Base-by-base conservation (phyloP, 2,888 invertebrate species). In the Ommatoiulus sabulosus region DNA sequence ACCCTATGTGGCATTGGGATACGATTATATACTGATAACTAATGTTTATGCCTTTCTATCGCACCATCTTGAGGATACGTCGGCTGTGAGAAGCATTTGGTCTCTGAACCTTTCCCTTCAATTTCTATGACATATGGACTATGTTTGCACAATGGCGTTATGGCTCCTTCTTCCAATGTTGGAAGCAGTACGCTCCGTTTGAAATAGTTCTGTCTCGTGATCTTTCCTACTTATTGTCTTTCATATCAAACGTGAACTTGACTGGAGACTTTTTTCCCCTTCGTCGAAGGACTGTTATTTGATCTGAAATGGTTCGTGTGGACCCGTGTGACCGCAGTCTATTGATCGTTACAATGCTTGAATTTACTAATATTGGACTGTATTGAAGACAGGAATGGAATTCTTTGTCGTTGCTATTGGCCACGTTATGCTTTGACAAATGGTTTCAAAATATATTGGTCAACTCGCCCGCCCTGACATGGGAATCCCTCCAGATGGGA, bases 141-240 rank as follows among this genome's bases (percentile, higher is more conserved):
- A 80, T 35, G 80, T 80, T 35, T 35, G 80, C 80, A 80, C 80
- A 43, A 43, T 80, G 80, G 24, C 35, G 80, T 80, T 80, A 35
- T 80, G 15, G 80, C 35, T 80, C 15, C 35, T 35, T 80, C 35
- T 35, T 24, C 4, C 35, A 15, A 15, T 35, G 35, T 35, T 80
- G 35, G 80, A 80, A 35, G 80, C 35, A 4, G 80, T 80, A 35
- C 35, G 80, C 35, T 35, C 24, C 80, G 80, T 80, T 35, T 80
- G 80, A 80, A 80, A 80, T 80, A 80, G 80, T 35, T 35, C 15
- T 80, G 80, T 80, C 80, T 80, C 80, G 80, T 43, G 80, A 80
- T 80, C 80, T 80, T 80, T 80, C 80, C 80, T 35, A 80, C 80
- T 80, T 80, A 80, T 80, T 80, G 80, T 80, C 80, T 80, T 80